Evolutionary conservation across 2,113 vertebrate genomes (phyloP).

Genomic region (Arizona elegans): DNA sequence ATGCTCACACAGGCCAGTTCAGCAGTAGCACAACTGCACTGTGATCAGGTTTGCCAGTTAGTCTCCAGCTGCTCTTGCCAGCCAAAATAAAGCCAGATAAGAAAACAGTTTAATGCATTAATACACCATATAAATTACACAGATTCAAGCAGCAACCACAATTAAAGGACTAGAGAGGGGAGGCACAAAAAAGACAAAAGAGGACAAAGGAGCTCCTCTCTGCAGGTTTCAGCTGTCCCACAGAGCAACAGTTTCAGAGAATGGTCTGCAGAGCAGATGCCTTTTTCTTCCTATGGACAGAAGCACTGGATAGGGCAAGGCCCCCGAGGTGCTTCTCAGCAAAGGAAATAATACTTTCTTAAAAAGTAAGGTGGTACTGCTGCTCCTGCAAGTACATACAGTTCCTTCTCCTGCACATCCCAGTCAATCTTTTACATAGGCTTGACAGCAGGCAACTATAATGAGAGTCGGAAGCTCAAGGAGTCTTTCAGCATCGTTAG

Average conservation of each 20-base stretch:
- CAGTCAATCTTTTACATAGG: background rate
- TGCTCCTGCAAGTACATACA: background rate
- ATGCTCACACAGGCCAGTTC: background rate
- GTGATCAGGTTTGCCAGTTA: background rate
- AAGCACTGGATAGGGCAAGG: background rate
- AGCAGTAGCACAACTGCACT: background rate
- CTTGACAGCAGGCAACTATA: background rate
- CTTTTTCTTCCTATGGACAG: background rate
- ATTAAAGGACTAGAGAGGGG: background rate
- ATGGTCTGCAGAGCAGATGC: too few species aligned
- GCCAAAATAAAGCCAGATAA: conserved; percentile 33
- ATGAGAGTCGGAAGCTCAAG: background rate
- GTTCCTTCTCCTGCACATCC: background rate
- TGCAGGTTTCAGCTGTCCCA: background rate
- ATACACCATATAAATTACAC: conserved; percentile 72
- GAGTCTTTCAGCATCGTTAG: background rate
- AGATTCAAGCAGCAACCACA: conserved; percentile 43
- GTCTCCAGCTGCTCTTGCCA: background rate
- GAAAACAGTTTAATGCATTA: conserved; percentile 58
- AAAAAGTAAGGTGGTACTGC: background rate
- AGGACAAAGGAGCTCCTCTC: background rate
- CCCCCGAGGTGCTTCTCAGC: background rate
- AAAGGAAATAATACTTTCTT: background rate
- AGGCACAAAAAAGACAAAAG: conserved; percentile 29
- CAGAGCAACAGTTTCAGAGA: background rate